These are phyloP conservation scores for Chironomus riparius DNA, from an alignment of 2,888 invertebrate species.

Conservation along the genomic window DNA sequence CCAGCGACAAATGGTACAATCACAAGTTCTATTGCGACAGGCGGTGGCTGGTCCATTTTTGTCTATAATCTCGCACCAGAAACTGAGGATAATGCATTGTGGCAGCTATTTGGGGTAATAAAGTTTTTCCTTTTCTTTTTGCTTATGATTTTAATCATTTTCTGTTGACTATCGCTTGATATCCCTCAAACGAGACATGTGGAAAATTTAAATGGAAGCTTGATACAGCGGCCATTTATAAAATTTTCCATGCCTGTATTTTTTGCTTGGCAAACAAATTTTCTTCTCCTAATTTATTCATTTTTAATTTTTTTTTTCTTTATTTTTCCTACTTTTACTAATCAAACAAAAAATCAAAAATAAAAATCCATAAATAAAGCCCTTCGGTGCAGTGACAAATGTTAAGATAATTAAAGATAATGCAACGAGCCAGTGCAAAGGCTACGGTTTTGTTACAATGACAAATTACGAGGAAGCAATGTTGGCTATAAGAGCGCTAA, in stretches of 20 bases:
- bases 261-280: slow-evolving; percentile 35
- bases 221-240: not conserved
- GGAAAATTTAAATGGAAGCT: no score
- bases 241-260: slow-evolving; percentile 32
- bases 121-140: not conserved
- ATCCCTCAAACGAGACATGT: no score
- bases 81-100: slow-evolving; percentile 89
- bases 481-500: slow-evolving; percentile 89
- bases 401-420: slow-evolving; percentile 95
- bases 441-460: slow-evolving; percentile 97
- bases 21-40: slow-evolving; percentile 45
- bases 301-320: not conserved
- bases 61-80: slow-evolving; percentile 94
- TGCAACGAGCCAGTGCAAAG: slow-evolving; percentile 94
- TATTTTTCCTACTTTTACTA: not conserved
- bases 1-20: slow-evolving; percentile 50
- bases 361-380: not conserved
- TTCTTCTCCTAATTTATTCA: not conserved
- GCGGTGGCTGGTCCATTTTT: slow-evolving; percentile 70
- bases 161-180: not conserved
- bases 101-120: slow-evolving; percentile 83
- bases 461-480: slow-evolving; percentile 96
- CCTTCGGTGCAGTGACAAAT: slow-evolving; percentile 42
- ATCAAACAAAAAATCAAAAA: not conserved
- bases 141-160: not conserved